phyloP scores from a whole-genome alignment of 2,888 invertebrate genomes.

The Fabriciana adippe region DNA sequence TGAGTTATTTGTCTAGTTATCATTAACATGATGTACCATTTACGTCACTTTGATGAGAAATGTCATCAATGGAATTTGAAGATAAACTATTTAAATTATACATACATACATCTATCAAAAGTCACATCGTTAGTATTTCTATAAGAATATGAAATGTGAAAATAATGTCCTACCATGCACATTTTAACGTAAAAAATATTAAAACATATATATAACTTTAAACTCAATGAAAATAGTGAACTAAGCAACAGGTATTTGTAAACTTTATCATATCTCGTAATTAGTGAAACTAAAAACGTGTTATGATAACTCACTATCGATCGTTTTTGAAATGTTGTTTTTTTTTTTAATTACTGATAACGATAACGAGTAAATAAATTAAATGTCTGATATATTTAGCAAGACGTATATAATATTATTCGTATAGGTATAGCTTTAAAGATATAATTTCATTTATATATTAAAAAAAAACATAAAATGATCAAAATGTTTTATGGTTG shows the following conservation, averaged over 20 bases:
- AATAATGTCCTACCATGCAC: no score
- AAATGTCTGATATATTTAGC: conserved; percentile 3
- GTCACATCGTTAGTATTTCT: no score
- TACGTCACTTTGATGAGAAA: no score
- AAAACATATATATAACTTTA: background rate
- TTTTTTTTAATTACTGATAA: conserved; percentile 22
- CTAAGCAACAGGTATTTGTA: conserved; percentile 1
- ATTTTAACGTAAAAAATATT: no score
- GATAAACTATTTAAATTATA: no score
- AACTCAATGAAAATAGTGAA: background rate
- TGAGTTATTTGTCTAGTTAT: no score
- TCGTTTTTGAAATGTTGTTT: conserved; percentile 10
- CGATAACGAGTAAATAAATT: conserved; percentile 18
- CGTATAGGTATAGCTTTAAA: background rate
- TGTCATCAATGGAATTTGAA: no score
- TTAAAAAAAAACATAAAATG: no score
- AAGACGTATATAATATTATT: background rate
- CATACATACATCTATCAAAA: no score
- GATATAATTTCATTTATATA: background rate
- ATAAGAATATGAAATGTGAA: no score
- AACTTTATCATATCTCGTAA: background rate
- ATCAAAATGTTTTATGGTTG: no score
- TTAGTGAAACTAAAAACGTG: conserved; percentile 2
- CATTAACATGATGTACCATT: no score
- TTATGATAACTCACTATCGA: conserved; percentile 16